Evolutionary conservation across 2,888 invertebrate species (phyloP).

Genomic region (Acrobasis consociella): DNA sequence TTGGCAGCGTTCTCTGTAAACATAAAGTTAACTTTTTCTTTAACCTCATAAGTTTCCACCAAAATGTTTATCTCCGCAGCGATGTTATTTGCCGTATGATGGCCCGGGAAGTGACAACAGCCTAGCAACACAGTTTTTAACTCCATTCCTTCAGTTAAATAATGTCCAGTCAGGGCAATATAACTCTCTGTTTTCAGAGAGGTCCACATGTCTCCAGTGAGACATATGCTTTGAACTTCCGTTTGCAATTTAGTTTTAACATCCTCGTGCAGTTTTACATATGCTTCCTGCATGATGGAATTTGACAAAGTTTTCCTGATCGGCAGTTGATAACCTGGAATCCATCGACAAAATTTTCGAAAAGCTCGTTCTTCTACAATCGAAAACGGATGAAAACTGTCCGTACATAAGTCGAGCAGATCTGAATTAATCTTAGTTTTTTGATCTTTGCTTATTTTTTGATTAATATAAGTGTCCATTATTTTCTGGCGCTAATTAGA

Average conservation of each 20-base stretch:
- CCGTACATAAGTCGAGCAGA: constrained; percentile 20
- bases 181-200: constrained; percentile 34
- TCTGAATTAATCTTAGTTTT: constrained; percentile 20
- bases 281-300: not conserved
- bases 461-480: constrained; percentile 16
- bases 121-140: constrained; percentile 23
- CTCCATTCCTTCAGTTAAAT: constrained; percentile 19
- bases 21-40: constrained; percentile 37
- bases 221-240: constrained; percentile 30
- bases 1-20: constrained; percentile 43
- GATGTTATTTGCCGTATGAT: constrained; percentile 11
- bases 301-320: constrained; percentile 9
- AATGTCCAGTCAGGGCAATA: constrained; percentile 22
- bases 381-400: constrained; percentile 24
- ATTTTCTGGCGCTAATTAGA: constrained; percentile 18
- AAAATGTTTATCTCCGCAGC: not conserved
- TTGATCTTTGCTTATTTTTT: constrained; percentile 23
- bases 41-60: not conserved
- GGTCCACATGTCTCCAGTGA: constrained; percentile 41
- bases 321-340: constrained; percentile 7
- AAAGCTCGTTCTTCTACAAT: constrained; percentile 26
- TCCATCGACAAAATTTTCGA: constrained; percentile 23
- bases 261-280: not conserved
- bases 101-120: constrained; percentile 17
- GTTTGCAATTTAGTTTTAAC: constrained; percentile 5